phyloP scores from a whole-genome alignment of 1,140 invertebrate species.

The Trichogramma pretiosum region DNA sequence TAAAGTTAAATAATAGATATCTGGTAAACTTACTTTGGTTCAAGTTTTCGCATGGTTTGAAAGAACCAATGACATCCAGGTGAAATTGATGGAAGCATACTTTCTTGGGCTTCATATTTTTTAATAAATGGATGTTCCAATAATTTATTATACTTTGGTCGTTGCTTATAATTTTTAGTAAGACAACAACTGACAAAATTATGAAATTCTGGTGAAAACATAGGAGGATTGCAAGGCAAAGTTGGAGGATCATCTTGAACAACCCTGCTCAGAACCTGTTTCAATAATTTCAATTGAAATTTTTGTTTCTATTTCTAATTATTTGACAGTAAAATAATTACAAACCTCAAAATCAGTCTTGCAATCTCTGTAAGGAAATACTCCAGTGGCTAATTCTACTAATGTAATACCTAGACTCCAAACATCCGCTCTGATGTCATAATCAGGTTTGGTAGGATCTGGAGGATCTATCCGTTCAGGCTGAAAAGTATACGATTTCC shows the following conservation, averaged over 20 bases:
- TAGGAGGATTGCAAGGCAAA: conserved; percentile 63
- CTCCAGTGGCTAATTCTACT: conserved; percentile 82
- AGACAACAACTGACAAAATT: conserved; percentile 61
- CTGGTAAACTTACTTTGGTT: conserved; percentile 34
- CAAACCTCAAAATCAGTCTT: conserved; percentile 87
- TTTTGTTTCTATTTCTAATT: neutral
- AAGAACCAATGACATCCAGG: conserved; percentile 40
- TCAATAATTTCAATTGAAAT: conserved; percentile 32
- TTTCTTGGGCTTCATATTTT: conserved; percentile 55
- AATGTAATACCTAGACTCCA: conserved; percentile 98
- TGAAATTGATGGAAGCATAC: conserved; percentile 27
- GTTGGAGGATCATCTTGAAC: conserved; percentile 80
- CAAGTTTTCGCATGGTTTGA: conserved; percentile 38
- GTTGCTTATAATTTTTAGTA: conserved; percentile 83
- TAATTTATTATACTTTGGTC: conserved; percentile 90
- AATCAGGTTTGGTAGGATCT: conserved; percentile 80
- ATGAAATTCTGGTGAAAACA: conserved; percentile 52
- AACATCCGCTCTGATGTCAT: conserved; percentile 97
- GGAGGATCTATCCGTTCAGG: conserved; percentile 92
- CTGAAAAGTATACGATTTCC: conserved; percentile 45
- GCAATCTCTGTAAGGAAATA: conserved; percentile 88
- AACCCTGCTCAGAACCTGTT: conserved; percentile 68
- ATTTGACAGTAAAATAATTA: too few species aligned
- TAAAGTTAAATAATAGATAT: neutral
- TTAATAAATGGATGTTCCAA: conserved; percentile 84